phyloP scores from a whole-genome alignment of 2,113 vertebrate species.

The Lanius ludovicianus region DNA sequence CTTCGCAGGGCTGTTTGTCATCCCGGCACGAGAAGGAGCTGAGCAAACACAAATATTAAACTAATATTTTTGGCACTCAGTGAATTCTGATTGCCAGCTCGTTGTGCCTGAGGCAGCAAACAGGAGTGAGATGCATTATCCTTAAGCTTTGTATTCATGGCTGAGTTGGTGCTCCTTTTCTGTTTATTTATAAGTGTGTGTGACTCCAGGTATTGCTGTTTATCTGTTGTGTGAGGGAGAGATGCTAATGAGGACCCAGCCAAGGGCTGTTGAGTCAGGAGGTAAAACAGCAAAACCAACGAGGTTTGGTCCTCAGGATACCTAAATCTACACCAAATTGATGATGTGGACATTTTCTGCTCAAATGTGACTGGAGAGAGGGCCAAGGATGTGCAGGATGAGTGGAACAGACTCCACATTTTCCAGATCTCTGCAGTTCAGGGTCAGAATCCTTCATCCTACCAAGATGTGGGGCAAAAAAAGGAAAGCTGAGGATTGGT shows the following conservation, averaged over 20 bases:
- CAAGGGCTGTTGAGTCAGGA: neutral
- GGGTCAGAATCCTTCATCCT: neutral
- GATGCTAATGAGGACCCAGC: neutral
- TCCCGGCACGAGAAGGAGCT: conserved; percentile 28
- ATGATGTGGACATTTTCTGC: neutral
- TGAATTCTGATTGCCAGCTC: conserved; percentile 26
- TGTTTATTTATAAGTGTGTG: neutral
- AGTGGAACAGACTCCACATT: neutral
- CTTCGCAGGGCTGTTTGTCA: conserved; percentile 6
- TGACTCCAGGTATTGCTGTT: neutral
- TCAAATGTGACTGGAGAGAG: neutral
- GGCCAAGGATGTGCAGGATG: neutral
- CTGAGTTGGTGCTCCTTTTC: conserved; percentile 13
- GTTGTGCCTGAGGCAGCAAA: neutral
- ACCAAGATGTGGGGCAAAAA: neutral
- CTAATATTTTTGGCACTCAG: conserved; percentile 30
- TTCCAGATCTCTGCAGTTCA: neutral
- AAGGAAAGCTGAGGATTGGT: neutral
- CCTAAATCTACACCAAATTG: neutral
- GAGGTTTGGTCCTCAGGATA: neutral
- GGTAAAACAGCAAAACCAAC: neutral
- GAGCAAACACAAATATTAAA: conserved; percentile 59
- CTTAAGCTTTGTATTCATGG: conserved; percentile 14
- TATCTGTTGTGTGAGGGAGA: neutral
- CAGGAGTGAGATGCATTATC: conserved; percentile 7